Evolutionary conservation across 2,113 vertebrate genomes (phyloP).

Genomic region (Pelvicachromis taeniatus): DNA sequence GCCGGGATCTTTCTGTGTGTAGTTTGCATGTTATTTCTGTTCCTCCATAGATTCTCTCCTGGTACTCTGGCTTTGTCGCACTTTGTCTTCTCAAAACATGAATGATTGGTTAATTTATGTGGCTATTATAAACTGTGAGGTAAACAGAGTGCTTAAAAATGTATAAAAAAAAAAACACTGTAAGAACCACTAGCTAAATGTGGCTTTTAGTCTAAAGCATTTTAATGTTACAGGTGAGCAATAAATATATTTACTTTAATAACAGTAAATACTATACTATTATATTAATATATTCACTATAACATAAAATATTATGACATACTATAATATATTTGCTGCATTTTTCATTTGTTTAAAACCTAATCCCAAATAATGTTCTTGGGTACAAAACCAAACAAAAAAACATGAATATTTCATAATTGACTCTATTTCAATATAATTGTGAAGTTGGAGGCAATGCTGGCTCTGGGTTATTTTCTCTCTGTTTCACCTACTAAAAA

Average conservation of each 20-base stretch:
- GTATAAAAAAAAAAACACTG: neutral
- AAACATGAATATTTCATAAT: neutral
- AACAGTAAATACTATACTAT: neutral
- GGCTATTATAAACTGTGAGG: neutral
- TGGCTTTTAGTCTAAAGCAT: neutral
- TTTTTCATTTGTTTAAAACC: neutral
- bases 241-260: neutral
- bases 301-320: neutral
- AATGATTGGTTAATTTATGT: neutral
- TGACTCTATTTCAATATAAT: neutral
- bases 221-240: neutral
- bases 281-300: neutral
- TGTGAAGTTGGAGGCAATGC: neutral
- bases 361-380: neutral
- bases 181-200: neutral
- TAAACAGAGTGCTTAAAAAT: neutral
- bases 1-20: neutral
- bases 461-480: neutral
- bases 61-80: neutral
- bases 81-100: neutral
- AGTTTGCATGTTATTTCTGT: no score
- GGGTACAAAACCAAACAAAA: neutral
- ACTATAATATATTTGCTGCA: neutral
- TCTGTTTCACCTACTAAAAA: neutral
- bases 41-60: neutral